Conservation (phyloP, 1,140 invertebrate genomes). For the Zaprionus vittiger region DNA sequence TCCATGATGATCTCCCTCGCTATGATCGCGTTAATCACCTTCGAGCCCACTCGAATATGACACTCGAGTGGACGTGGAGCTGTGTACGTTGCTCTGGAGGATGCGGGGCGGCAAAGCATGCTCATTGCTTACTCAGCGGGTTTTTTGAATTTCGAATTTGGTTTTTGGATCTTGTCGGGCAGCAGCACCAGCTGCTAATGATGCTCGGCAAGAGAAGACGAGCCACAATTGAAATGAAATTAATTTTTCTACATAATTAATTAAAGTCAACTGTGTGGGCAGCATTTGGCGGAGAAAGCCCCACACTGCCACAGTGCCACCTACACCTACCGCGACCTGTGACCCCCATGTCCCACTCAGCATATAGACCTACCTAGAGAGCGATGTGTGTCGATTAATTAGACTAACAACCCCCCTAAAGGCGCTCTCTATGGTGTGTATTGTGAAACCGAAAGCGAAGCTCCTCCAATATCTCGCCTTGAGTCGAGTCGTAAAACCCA, state of each 20-base stretch:
- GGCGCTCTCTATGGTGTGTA: not conserved
- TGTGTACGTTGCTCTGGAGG: conserved; percentile 24
- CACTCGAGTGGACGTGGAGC: conserved; percentile 58
- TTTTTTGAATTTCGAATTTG: conserved; percentile 36
- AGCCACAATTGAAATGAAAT: conserved; percentile 76
- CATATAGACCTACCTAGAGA: conserved; percentile 17
- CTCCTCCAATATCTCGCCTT: conserved; percentile 42
- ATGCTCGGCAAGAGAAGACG: conserved; percentile 60
- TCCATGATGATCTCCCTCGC: conserved; percentile 47
- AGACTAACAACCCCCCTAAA: conserved; percentile 58
- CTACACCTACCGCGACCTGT: conserved; percentile 36
- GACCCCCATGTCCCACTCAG: not conserved
- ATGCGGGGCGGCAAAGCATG: conserved; percentile 54
- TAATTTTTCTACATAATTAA: conserved; percentile 79
- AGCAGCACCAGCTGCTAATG: conserved; percentile 61
- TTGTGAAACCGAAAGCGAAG: conserved; percentile 62
- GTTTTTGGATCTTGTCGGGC: conserved; percentile 14
- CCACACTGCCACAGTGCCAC: conserved; percentile 61
- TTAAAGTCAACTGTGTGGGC: conserved; percentile 67
- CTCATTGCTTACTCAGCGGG: conserved; percentile 79
- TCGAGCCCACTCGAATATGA: conserved; percentile 77
- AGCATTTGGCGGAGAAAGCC: conserved; percentile 58
- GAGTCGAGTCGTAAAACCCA: conserved; percentile 51
- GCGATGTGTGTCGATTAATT: conserved; percentile 60
- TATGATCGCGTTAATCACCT: conserved; percentile 81